Percentiles rank a stretch among this genome's conserved stretches.
Conservation (phyloP, 2,113 vertebrate genomes). For the Ictalurus punctatus region DNA sequence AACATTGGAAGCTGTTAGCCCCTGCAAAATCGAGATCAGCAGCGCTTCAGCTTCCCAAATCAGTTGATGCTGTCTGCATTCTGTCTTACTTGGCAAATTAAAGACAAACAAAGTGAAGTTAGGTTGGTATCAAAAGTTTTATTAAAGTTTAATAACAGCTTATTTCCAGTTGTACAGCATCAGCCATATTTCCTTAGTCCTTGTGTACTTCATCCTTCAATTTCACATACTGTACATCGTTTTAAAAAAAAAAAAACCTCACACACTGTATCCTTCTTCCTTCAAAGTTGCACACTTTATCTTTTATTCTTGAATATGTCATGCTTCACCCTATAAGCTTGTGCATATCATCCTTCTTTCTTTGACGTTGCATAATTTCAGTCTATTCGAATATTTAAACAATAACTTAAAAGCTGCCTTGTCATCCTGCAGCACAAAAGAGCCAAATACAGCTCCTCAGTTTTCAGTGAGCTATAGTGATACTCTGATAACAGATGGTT, state of each 20-base stretch:
- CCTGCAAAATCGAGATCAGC: not conserved
- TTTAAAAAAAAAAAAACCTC: not conserved
- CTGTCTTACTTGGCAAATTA: not conserved
- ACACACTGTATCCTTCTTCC: not conserved
- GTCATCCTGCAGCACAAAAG: not conserved
- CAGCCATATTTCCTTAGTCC: not conserved
- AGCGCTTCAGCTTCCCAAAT: not conserved
- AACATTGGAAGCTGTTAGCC: too few species aligned
- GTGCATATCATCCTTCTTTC: not conserved
- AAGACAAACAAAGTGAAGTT: not conserved
- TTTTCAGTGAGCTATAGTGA: not conserved
- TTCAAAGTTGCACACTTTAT: not conserved
- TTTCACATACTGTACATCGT: not conserved
- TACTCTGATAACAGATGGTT: not conserved
- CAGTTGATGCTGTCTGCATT: not conserved
- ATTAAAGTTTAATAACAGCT: not conserved
- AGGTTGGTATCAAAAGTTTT: not conserved
- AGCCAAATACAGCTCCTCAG: not conserved
- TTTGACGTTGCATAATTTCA: not conserved
- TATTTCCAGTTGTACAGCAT: not conserved
- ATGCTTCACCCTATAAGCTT: not conserved
- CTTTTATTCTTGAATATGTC: not conserved
- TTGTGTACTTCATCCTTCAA: not conserved
- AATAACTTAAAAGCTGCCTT: not conserved
- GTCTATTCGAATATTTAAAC: not conserved